A percentile compares a stretch with the other conserved stretches of the same genome.
Evolutionary conservation across 2,888 invertebrate genomes (phyloP).

Genomic region (Napeogenes inachia): DNA sequence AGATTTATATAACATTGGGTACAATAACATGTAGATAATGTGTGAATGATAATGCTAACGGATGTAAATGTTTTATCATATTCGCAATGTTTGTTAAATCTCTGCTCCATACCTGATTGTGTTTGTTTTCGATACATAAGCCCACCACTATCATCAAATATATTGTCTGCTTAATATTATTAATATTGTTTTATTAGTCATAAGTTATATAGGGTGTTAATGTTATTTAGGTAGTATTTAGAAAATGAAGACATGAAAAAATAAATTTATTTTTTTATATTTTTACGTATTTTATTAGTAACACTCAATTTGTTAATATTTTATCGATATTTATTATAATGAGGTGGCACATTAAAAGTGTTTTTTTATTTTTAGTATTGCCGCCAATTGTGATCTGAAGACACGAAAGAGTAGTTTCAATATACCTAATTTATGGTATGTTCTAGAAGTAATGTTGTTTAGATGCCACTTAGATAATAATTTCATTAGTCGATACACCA

Average conservation of each 20-base stretch:
- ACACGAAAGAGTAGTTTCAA: slow-evolving; percentile 41
- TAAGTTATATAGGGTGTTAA: slow-evolving; percentile 40
- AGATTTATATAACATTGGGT: too few relatives aligned
- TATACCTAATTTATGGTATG: slow-evolving; percentile 48
- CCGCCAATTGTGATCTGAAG: slow-evolving; percentile 70
- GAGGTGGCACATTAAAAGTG: slow-evolving; percentile 29
- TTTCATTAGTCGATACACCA: slow-evolving; percentile 39
- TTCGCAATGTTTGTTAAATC: slow-evolving; percentile 36
- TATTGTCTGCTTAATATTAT: slow-evolving; percentile 36
- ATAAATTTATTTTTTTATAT: slow-evolving; percentile 30
- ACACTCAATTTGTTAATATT: slow-evolving; percentile 3
- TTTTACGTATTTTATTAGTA: slow-evolving; percentile 33
- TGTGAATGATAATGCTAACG: not conserved
- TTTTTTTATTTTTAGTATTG: slow-evolving; percentile 68
- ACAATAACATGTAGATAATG: slow-evolving; percentile 10
- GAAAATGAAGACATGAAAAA: slow-evolving; percentile 28
- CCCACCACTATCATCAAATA: slow-evolving; percentile 61
- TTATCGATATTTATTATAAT: not conserved
- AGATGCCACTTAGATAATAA: slow-evolving; percentile 40
- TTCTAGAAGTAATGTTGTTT: slow-evolving; percentile 41
- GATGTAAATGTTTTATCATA: not conserved
- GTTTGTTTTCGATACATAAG: slow-evolving; percentile 53
- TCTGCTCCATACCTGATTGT: slow-evolving; percentile 55
- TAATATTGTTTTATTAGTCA: slow-evolving; percentile 39
- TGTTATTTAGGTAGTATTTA: slow-evolving; percentile 26